Percentiles rank a stretch among this genome's conserved stretches.
Conservation (phyloP, 2,888 invertebrate genomes). For the Lepetodrilus schrolli region DNA sequence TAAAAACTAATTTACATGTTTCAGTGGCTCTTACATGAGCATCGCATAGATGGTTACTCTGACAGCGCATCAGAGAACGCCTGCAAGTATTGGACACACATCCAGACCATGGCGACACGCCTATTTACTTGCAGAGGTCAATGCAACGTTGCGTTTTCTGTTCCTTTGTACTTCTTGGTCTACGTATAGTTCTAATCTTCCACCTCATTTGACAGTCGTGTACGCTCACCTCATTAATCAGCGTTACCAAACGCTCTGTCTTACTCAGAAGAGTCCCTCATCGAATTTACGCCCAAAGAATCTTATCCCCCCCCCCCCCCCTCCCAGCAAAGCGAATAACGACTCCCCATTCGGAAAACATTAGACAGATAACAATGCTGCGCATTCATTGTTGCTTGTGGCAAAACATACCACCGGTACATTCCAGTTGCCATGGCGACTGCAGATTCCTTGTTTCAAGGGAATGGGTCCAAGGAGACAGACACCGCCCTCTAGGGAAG, state of each 20-base stretch:
- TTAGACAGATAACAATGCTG: constrained; percentile 20
- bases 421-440: constrained; percentile 9
- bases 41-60: too few species aligned
- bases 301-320: too few species aligned
- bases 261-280: not conserved
- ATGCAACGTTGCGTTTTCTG: too few species aligned
- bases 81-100: too few species aligned
- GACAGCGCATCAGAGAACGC: too few species aligned
- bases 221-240: constrained; percentile 3
- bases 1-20: too few species aligned
- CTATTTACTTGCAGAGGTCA: too few species aligned
- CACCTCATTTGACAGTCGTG: constrained; percentile 5
- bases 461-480: not conserved
- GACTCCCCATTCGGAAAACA: not conserved
- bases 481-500: too few species aligned
- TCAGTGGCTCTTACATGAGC: too few species aligned
- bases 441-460: constrained; percentile 21
- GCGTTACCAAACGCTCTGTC: not conserved
- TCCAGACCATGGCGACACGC: too few species aligned
- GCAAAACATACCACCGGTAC: constrained; percentile 8
- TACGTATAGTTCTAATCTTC: not conserved
- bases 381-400: constrained; percentile 21
- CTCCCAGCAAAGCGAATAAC: constrained; percentile 1
- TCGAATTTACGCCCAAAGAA: not conserved
- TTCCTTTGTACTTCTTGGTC: constrained; percentile 1